Conservation (phyloP, 2,797 vertebrate genomes). For the Tamandua tetradactyla region DNA sequence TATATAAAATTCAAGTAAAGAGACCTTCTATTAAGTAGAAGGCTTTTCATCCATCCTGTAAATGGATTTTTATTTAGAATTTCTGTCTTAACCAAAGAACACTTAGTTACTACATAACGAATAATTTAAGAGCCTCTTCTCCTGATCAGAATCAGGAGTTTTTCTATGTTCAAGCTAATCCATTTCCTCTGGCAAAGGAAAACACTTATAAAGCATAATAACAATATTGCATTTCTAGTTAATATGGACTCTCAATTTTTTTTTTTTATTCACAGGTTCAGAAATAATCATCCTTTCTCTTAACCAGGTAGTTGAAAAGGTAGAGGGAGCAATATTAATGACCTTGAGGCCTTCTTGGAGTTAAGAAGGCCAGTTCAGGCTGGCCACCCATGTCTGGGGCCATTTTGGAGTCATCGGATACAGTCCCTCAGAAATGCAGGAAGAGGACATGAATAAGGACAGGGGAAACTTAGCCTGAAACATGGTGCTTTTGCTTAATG, state of each 20-base stretch:
- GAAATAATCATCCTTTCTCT: slow-evolving; percentile 47
- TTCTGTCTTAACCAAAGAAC: background rate
- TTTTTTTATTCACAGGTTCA: slow-evolving; percentile 50
- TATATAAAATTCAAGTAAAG: background rate
- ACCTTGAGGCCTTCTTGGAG: slow-evolving; percentile 53
- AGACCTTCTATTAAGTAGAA: background rate
- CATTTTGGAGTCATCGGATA: slow-evolving; percentile 53
- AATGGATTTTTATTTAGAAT: slow-evolving; percentile 53
- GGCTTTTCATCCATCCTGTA: background rate
- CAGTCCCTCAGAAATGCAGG: slow-evolving; percentile 13
- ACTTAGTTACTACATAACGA: slow-evolving; percentile 63
- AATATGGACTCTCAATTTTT: slow-evolving; percentile 52
- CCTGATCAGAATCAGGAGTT: slow-evolving; percentile 48
- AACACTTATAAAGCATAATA: slow-evolving; percentile 57
- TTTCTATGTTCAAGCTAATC: slow-evolving; percentile 57
- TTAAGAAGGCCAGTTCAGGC: slow-evolving; percentile 56
- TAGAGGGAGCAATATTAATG: background rate
- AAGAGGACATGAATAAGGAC: slow-evolving; percentile 34
- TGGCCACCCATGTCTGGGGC: background rate
- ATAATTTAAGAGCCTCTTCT: slow-evolving; percentile 69
- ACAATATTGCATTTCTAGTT: slow-evolving; percentile 53
- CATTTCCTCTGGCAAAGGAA: slow-evolving; percentile 46
- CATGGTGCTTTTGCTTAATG: slow-evolving; percentile 29
- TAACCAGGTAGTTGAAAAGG: slow-evolving; percentile 28
- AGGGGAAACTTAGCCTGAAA: slow-evolving; percentile 34